These are phyloP conservation scores for Ridgeia piscesae DNA, from an alignment of 1,140 invertebrate genomes.

Conservation along the genomic window DNA sequence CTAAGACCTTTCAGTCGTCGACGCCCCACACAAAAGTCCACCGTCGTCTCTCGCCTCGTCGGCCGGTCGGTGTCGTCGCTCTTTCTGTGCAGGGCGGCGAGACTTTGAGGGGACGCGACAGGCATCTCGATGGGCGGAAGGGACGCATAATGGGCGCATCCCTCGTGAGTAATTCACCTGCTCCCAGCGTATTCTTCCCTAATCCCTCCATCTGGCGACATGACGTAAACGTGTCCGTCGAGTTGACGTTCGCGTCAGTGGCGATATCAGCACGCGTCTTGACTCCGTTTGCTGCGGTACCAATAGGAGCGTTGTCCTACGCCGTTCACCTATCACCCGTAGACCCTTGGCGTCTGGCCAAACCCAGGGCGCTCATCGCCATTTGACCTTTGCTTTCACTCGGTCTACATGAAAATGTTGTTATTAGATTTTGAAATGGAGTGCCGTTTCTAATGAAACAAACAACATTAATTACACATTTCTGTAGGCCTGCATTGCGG, in stretches of 20 bases:
- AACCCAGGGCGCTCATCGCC: too few relatives aligned
- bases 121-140: not conserved
- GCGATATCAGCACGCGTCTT: not conserved
- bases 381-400: too few relatives aligned
- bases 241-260: not conserved
- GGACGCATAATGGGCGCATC: not conserved
- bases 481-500: too few relatives aligned
- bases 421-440: too few relatives aligned
- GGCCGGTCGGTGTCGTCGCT: not conserved
- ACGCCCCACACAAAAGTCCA: not conserved
- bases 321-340: too few relatives aligned
- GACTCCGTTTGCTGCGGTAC: not conserved
- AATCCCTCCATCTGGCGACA: not conserved
- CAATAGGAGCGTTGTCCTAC: too few relatives aligned
- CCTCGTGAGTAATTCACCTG: not conserved
- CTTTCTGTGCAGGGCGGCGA: not conserved
- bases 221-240: not conserved
- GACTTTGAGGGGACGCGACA: not conserved
- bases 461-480: too few relatives aligned
- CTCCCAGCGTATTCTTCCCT: not conserved
- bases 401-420: too few relatives aligned
- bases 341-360: too few relatives aligned
- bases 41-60: not conserved
- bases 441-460: too few relatives aligned
- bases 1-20: not conserved